Conservation (phyloP, 1,140 invertebrate genomes). For the Probaryconus sp. region DNA sequence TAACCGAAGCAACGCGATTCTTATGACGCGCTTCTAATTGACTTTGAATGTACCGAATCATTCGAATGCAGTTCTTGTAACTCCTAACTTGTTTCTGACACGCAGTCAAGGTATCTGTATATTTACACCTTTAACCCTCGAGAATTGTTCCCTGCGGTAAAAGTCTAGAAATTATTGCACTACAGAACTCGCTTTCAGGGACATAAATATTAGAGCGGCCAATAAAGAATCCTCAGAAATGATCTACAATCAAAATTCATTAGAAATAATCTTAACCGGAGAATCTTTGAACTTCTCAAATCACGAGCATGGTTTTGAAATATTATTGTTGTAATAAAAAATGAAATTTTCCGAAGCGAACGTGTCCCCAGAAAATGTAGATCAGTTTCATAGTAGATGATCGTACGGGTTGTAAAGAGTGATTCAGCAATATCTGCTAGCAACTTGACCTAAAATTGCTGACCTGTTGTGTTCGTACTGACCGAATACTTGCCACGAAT, state of each 20-base stretch:
- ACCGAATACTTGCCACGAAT: constrained; percentile 38
- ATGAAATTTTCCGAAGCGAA: constrained; percentile 1
- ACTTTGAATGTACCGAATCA: constrained; percentile 17
- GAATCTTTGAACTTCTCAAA: too few relatives aligned
- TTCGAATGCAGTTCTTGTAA: constrained; percentile 7
- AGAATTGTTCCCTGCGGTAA: too few relatives aligned
- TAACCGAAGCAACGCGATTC: constrained; percentile 4
- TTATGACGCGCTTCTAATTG: constrained; percentile 39
- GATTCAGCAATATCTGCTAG: constrained; percentile 48
- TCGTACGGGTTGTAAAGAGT: constrained; percentile 14
- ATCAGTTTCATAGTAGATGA: constrained; percentile 30
- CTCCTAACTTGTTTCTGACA: constrained; percentile 21
- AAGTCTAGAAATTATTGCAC: too few relatives aligned
- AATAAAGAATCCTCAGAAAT: too few relatives aligned
- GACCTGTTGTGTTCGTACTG: constrained; percentile 25
- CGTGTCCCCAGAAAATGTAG: not conserved
- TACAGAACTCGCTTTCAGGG: too few relatives aligned
- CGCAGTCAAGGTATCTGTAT: not conserved
- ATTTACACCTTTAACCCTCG: constrained; percentile 26
- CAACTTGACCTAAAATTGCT: constrained; percentile 56
- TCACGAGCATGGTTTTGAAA: too few relatives aligned
- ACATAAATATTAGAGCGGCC: too few relatives aligned
- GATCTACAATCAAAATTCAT: too few relatives aligned
- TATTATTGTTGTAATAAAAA: not conserved
- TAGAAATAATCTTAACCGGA: too few relatives aligned